Base-by-base conservation (phyloP, 2,888 invertebrate genomes). In the Thereva unica region DNA sequence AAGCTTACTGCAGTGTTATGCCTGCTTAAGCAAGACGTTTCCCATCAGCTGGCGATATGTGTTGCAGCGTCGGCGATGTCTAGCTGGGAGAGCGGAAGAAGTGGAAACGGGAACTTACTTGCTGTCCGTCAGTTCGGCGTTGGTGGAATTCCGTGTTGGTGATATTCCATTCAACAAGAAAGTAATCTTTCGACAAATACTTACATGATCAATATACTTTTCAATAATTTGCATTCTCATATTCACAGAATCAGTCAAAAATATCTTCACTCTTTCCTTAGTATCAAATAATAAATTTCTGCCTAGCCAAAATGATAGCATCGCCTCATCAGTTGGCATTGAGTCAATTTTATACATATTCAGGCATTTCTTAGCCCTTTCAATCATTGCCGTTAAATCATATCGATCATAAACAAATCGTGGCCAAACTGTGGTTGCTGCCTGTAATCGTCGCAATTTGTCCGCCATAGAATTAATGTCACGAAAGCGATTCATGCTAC, bases 281-380 rank as follows among this genome's bases (percentile, higher is more conserved):
- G 90, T 87, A 57, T 85, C 85, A 12, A 92, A 79, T 41, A 90
- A 88, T 56, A 92, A 83, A 79, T 90, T 91, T 71, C 89, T 88
- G 8, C 89, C 89, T 61, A 92, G 85, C 92, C 93, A 93, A 78
- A 87, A 93, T 0, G 91, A 91, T 69, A 93, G 81, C 68, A 87
- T 86, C 6, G 84, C 82, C 1, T 90, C 87, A 80, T 90, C 88
- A 45, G 79, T 80, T 4, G 90, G 89, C 78, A 89, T 83, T 67
- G 83, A 83, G 71, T 83, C 76, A 47, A 80, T 76, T 67, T 78
- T 78, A 50, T 78, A 75, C 42, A 75, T 68, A 34, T 75, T 76
- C 12, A 81, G 71, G 66, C 76, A 78, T 50, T 76, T 75, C 44
- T 79, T 75, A 9, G 80, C 79, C 65, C 82, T 77, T 73, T 82